Base-by-base conservation (phyloP, 2,888 invertebrate genomes). In the Koerneria pararmatus region DNA sequence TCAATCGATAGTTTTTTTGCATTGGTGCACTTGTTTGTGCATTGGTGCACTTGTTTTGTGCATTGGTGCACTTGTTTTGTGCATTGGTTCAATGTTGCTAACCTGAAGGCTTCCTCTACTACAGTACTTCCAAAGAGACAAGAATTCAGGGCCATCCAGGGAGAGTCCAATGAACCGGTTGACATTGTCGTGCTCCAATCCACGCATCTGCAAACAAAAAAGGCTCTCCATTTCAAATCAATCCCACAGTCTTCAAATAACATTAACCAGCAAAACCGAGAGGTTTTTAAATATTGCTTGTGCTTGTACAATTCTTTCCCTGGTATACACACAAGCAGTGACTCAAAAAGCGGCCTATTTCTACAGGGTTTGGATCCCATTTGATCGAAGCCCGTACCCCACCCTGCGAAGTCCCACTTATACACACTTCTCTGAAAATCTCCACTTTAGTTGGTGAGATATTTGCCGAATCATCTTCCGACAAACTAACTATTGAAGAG, bases 161-260 rank as follows among this genome's bases (percentile, higher is more conserved):
- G 74, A 78, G 37, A 80, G 35, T 1, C 80, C 80, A 24, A 78
- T 67, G 67, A 80, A 80, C 27, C 76, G 67, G 69, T 81, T 80
- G 31, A 78, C 69, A 65, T 80, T 80, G 51, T 80, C 80, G 66
- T 82, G 74, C 34, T 81, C 78, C 27, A 82, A 62, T n/a, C 73
- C 69, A 6, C 79, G 70, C 24, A 80, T 51, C 74, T 78, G 60
- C 37, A 70, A 29, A 46, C 1, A 62, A 4, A 2, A 41, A 32
- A 8, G 22, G 15, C 31, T 24, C 8, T 34, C 15, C 29, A 6
- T 53, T 53, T 54, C n/a, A n/a, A n/a, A n/a, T n/a, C n/a, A n/a
- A n/a, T n/a, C n/a, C n/a, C n/a, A n/a, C n/a, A n/a, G n/a, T n/a
- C n/a, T n/a, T n/a, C n/a, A n/a, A n/a, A n/a, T n/a, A n/a, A n/a